A percentile compares a stretch with the other conserved stretches of the same genome.
These are phyloP conservation scores for Seriola rivoliana DNA, from an alignment of 2,113 vertebrate species.

Conservation along the genomic window DNA sequence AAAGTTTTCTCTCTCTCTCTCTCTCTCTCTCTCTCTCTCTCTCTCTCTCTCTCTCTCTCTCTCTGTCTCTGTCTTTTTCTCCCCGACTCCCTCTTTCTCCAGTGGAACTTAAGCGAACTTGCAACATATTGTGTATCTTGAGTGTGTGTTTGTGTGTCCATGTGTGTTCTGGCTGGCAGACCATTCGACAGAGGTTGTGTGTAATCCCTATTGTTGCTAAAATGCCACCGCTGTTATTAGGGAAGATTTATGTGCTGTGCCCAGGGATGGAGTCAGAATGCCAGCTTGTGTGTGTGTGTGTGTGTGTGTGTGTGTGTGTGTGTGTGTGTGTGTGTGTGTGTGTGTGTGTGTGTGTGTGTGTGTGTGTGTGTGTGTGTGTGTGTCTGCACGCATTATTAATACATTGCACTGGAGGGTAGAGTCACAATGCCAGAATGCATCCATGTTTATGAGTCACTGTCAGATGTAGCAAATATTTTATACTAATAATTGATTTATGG, in stretches of 20 bases:
- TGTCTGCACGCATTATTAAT: conserved; percentile 65
- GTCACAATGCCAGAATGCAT: conserved; percentile 67
- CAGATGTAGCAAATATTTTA: conserved; percentile 56
- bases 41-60: neutral
- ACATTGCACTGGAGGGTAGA: conserved; percentile 69
- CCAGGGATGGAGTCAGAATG: conserved; percentile 79
- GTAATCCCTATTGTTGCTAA: conserved; percentile 84
- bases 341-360: conserved; percentile 35
- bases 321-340: conserved; percentile 20
- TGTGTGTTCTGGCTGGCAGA: conserved; percentile 72
- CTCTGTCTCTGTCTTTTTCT: neutral
- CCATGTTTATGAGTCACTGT: conserved; percentile 69
- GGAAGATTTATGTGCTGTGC: conserved; percentile 81
- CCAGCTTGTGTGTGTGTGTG: conserved; percentile 62
- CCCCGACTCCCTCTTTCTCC: conserved; percentile 9
- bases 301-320: conserved; percentile 23
- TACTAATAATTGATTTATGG: conserved; percentile 58
- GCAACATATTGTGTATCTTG: conserved; percentile 46
- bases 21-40: neutral
- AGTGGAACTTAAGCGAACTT: conserved; percentile 42
- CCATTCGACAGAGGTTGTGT: conserved; percentile 78
- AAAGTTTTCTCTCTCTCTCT: neutral
- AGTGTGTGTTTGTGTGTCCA: conserved; percentile 21
- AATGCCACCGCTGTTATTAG: conserved; percentile 84
- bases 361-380: conserved; percentile 8